Evolutionary conservation across 2,113 vertebrate species (phyloP).

Genomic region (Halichoeres trimaculatus): DNA sequence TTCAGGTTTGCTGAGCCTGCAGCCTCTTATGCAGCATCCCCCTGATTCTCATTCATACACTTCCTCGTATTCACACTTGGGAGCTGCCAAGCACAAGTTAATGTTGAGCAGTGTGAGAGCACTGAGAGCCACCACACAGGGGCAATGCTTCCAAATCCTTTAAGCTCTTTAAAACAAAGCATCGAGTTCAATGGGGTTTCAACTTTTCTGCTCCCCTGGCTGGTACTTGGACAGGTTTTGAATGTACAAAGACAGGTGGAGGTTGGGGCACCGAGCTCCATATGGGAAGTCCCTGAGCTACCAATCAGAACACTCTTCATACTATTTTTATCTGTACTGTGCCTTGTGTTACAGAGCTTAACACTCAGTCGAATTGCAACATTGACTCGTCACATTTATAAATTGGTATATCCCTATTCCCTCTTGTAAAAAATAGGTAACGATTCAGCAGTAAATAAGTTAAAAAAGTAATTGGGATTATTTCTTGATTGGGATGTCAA

Average conservation of each 20-base stretch:
- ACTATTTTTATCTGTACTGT: constrained; percentile 1
- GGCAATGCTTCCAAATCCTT: constrained; percentile 36
- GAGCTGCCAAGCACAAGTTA: constrained; percentile 45
- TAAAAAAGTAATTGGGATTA: too few relatives aligned
- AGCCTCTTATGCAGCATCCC: constrained; percentile 24
- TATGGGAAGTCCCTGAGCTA: background rate
- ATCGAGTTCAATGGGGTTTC: constrained; percentile 21
- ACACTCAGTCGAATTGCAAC: background rate
- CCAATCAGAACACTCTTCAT: background rate
- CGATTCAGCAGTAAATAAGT: too few relatives aligned
- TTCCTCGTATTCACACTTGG: constrained; percentile 23
- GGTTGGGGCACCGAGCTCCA: background rate
- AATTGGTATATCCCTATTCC: background rate
- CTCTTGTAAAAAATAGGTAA: too few relatives aligned
- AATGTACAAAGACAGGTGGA: constrained; percentile 20
- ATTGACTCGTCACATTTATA: background rate
- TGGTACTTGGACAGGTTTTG: constrained; percentile 1
- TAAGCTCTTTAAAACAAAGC: constrained; percentile 46
- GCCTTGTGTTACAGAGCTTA: background rate
- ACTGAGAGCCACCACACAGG: constrained; percentile 19
- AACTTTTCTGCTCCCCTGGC: constrained; percentile 6
- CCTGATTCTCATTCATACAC: constrained; percentile 37
- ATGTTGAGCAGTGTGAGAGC: constrained; percentile 24
- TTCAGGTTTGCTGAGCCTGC: constrained; percentile 50
- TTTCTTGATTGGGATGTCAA: too few relatives aligned